Evolutionary conservation across 1,140 invertebrate genomes (phyloP), one percentile per base, ranked within the genome.

Genomic region (Pemphigus obesinymphae): DNA sequence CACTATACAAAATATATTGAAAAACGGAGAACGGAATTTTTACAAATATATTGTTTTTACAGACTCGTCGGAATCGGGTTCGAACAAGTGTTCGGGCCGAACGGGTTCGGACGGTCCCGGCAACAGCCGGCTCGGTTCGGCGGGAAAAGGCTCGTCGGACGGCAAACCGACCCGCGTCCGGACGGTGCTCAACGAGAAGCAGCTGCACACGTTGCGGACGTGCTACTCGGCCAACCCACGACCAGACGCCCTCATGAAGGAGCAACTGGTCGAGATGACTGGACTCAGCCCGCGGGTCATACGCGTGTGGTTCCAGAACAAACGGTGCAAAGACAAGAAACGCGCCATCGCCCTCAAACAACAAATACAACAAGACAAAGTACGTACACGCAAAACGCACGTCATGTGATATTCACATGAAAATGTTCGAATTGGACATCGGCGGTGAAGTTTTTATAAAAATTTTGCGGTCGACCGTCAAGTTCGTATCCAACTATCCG

Each of bases 281-380:
- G 92, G 95, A 0, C 91, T 99, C 3, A 97, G 94, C 85, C 96
- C 97, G 1, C 88, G 97, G 26, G 97, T 99, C 82, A 99, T 99
- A 85, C 90, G 97, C 85, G 97, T 99, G 23, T 99, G 97, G 97
- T 99, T 98, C 89, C 96, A 99, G 88, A 99, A 99, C 89, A 99
- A 99, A 87, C 89, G 98, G 43, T 99, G 97, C 89, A 99, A 99
- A 88, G 98, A 99, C 88, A 99, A 99, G 89, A 99, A 99, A 89
- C 94, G 96, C 86, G 96, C 94, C 50, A 95, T 98, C 48, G 92
- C 97, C 83, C 94, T 98, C 91, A 98, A 98, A 87, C 95, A 98
- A 88, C 95, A 98, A 87, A 95, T 98, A 91, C 91, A 94, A 84
- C 95, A 97, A 86, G 97, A 99, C 88, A 99, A 99, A 93, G 97